Base-by-base conservation (phyloP, 2,888 invertebrate genomes). In the Hetaerina titia region DNA sequence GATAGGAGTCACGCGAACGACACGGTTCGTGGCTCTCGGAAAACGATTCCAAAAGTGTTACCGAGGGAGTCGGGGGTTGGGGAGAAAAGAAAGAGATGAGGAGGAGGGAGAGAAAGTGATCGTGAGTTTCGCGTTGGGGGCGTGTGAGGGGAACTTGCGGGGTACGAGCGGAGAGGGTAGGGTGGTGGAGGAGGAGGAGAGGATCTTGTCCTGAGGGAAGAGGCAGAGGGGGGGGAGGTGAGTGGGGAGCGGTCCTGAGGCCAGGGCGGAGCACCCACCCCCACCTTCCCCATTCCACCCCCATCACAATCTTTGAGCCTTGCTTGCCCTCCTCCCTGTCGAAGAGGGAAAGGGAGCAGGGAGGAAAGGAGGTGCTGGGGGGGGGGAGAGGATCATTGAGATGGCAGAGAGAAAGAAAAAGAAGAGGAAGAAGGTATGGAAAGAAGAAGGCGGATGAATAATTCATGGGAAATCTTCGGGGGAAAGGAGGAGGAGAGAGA, bases 1-100 rank as follows among this genome's bases (percentile, higher is more conserved):
- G 92, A 92, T 69, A 92, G n/a, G 22, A 92, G 92, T 92, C 92
- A 92, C 92, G 92, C 92, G 92, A 92, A 56, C 92, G 92, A 92
- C 74, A 92, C 92, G 92, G 92, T 92, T 56, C 92, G 92, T 92
- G 92, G 69, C 64, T 92, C 69, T 69, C 92, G 56, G 25, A 92
- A 92, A 92, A 74, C 92, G 92, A 92, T 92, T 92, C 92, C 56
- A 90, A 64, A 90, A 90, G 90, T 63, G 90, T 64, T 90, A 89
- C 89, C 57, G 57, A 45, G 19, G 90, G 64, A 17, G 90, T n/a
- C 22, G 90, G 45, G 45, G 45, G 45, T 45, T 45, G 45, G 45
- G 45, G 45, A 17, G 13, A 13, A 15, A 81, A 81, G 81, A 81
- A 81, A 81, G 81, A 81, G 81, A n/a, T 31, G 87, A n/a, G 22